Evolutionary conservation across 2,888 invertebrate genomes (phyloP), one percentile per base, ranked within the genome.

Genomic region (Folsomia candida): DNA sequence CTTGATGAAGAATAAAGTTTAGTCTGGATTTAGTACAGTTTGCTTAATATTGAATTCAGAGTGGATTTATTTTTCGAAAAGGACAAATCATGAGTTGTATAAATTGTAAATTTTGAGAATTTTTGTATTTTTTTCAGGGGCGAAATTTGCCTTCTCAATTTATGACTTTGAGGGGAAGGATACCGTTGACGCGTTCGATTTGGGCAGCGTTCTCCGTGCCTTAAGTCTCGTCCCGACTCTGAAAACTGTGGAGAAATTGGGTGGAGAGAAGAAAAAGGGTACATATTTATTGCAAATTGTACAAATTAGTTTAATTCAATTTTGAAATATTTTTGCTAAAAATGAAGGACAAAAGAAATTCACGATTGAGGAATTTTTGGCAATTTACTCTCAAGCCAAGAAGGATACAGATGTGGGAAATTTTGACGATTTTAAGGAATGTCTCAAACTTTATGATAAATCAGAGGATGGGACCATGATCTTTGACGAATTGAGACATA

Each of bases 391-490:
- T 85, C 94, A 95, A 84, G 87, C 92, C 82, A 92, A 93, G 87
- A 94, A 95, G 87, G 96, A 97, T 86, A 97, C 97, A 87, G 98
- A 99, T 84, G 91, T 92, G 84, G 99, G 99, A 80, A 91, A 92
- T 84, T 95, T 92, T 84, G 98, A 98, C 84, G 99, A 99, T 88
- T 99, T 98, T 89, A 88, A 97, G 85, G 99, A 99, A 88, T 97
- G 97, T 87, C 89, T 99, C 87, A 98, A 97, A 86, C 89, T 99
- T 84, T 99, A 99, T 89, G 99, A 99, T 90, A 96, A 99, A 87
- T 89, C 89, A 84, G 98, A 98, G 85, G 92, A 97, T 82, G 97
- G 98, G 80, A 90, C 89, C 82, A 97, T 99, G 93, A 89, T 97
- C 84, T 89, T 90, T 82, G 98, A 96, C 86, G 98, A 99, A 87